Evolutionary conservation across 2,888 invertebrate genomes (phyloP).

Genomic region (Coenonympha arcania): DNA sequence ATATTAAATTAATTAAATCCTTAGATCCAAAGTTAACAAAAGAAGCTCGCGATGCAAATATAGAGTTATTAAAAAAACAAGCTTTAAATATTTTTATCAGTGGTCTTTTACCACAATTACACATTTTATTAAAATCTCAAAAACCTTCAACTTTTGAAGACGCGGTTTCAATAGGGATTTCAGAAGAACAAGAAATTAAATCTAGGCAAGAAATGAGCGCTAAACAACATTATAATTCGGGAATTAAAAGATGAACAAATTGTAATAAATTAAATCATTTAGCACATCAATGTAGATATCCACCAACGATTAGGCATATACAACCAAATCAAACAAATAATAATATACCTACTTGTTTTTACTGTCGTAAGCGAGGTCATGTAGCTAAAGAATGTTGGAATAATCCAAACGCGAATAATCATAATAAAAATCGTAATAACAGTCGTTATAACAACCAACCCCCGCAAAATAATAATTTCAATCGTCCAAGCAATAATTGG

Average conservation of each 20-base stretch:
- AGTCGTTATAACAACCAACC: neutral
- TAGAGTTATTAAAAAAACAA: conserved; percentile 33
- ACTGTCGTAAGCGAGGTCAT: no score
- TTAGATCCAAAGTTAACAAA: neutral
- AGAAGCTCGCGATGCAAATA: conserved; percentile 24
- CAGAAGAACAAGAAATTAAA: neutral
- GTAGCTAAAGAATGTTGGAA: no score
- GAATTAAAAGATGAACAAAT: conserved; percentile 13
- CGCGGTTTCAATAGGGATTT: conserved; percentile 26
- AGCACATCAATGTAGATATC: conserved; percentile 20
- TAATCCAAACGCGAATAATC: no score
- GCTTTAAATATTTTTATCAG: conserved; percentile 35
- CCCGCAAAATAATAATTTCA: neutral
- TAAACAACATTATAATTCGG: neutral
- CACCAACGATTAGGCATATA: no score
- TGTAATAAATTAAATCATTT: conserved; percentile 24
- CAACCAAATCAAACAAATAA: conserved; percentile 11
- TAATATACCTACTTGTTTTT: neutral
- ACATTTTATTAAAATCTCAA: conserved; percentile 35
- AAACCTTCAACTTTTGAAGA: conserved; percentile 32
- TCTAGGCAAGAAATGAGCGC: neutral
- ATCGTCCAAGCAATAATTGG: neutral
- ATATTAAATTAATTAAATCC: neutral
- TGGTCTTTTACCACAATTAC: conserved; percentile 33
- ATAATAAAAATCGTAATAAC: no score